Evolutionary conservation across 2,797 vertebrate species (phyloP).

Genomic region (Graptemys geographica): DNA sequence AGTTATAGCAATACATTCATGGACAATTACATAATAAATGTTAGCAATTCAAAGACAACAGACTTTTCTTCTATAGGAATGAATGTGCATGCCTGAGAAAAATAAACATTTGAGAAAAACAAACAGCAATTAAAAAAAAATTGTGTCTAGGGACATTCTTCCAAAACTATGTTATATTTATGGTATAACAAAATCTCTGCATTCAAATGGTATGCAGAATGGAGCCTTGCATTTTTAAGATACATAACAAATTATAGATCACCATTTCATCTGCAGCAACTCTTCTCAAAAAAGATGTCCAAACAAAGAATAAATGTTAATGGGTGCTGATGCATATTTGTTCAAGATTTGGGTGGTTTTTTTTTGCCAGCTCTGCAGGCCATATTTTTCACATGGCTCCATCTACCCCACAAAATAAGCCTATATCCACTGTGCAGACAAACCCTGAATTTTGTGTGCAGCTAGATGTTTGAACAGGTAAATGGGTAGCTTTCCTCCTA

Average conservation of each 20-base stretch:
- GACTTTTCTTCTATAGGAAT: conserved; percentile 55
- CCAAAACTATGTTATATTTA: conserved; percentile 66
- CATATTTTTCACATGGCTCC: not conserved
- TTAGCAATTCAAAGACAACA: conserved; percentile 49
- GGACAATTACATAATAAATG: conserved; percentile 43
- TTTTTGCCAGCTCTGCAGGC: not conserved
- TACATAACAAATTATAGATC: not conserved
- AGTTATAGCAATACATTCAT: conserved; percentile 17
- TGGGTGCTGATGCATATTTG: not conserved
- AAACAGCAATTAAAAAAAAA: conserved; percentile 9
- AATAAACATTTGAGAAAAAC: conserved; percentile 48
- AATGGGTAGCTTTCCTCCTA: not conserved
- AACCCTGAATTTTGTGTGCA: not conserved
- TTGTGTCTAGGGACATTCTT: conserved; percentile 12
- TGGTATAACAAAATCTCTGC: not conserved
- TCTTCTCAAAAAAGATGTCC: not conserved
- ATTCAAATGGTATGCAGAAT: not conserved
- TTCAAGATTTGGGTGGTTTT: not conserved
- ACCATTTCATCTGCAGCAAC: not conserved
- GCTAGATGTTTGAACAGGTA: not conserved
- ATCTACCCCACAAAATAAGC: not conserved
- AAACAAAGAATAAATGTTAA: not conserved
- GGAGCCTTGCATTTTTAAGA: not conserved
- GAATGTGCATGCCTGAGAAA: conserved; percentile 48
- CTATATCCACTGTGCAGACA: not conserved